Evolutionary conservation across 1,140 invertebrate species (phyloP), one percentile per base, ranked within the genome.

Genomic region (Littorina saxatilis): DNA sequence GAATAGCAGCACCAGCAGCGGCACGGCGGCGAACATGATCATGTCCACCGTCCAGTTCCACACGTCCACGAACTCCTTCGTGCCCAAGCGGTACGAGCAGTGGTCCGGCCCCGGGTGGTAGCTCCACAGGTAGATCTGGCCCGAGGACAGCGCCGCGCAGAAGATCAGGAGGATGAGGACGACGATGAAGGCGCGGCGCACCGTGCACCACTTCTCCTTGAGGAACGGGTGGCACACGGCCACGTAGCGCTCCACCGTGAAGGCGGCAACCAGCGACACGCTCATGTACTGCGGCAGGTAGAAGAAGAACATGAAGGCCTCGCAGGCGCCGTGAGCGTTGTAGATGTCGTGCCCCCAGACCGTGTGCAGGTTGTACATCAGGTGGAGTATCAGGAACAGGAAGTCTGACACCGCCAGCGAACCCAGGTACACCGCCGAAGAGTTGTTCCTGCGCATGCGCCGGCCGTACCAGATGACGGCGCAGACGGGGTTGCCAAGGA

Each of bases 161-260:
- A 88, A 68, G 23, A 85, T n/a, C 0, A 82, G 39, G 40, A 90
- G 80, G 37, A 79, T 78, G 1, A 75, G 17, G 43, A 87, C 87
- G 2, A 88, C 83, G n/a, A 83, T 79, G 23, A 83, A 82, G 55
- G 90, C 89, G 23, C 87, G 72, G 0, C 74, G 66, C 11, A 88
- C 88, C 15, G 89, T 91, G 78, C 90, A 91, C 74, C 81, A 87
- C 55, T 87, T 88, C 72, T 89, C 90, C 73, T 89, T 89, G 76
- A 95, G 94, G 37, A 99, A 94, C 0, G 98, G 98, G 92, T 98
- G 97, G 90, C 98, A 99, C 1, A 99, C 98, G 0, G 98, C 98
- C 50, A 99, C 96, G 93, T 97, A 99, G 52, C 98, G 94, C 92
- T 99, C 98, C 83, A 98, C 94, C 0, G 98, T 99, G 43, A 99